A percentile compares a stretch with the other conserved stretches of the same genome.
These are phyloP conservation scores for Cliona cf. orientalis DNA, from an alignment of 37 sponge, comb jelly and placozoan species.

Conservation along the genomic window DNA sequence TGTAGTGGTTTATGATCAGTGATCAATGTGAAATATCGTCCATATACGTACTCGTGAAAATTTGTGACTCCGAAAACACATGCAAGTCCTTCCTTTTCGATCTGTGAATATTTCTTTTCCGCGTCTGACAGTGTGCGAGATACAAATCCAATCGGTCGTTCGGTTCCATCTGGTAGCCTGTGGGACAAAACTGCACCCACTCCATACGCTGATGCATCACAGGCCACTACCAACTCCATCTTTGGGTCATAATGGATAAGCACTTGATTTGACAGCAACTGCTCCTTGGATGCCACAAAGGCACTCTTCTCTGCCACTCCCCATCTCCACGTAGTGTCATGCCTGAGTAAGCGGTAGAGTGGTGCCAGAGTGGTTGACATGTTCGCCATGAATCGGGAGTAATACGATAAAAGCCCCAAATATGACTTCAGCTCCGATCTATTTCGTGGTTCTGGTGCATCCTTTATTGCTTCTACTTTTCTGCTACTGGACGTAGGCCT, in stretches of 20 bases:
- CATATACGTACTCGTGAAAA: constrained; percentile 4
- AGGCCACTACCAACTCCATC: constrained; percentile 14
- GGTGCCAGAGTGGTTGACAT: constrained; percentile 20
- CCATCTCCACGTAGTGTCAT: constrained; percentile 14
- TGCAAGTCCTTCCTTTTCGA: constrained; percentile 29
- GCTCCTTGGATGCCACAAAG: constrained; percentile 18
- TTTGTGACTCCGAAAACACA: constrained; percentile 15
- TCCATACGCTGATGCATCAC: constrained; percentile 48
- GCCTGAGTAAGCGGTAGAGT: constrained; percentile 17
- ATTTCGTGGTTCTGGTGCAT: constrained; percentile 24
- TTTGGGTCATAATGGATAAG: constrained; percentile 17
- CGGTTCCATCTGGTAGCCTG: constrained; percentile 2
- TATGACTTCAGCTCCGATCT: constrained; percentile 26
- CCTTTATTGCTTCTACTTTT: constrained; percentile 27
- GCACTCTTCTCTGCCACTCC: background rate
- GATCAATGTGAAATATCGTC: constrained; percentile 4
- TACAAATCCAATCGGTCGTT: constrained; percentile 15
- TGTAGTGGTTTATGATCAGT: too few species aligned
- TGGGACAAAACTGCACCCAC: too few species aligned
- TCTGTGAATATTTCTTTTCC: too few species aligned
- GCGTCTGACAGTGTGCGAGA: constrained; percentile 39
- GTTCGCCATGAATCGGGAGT: constrained; percentile 29
- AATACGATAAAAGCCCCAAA: constrained; percentile 45
- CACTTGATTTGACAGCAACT: constrained; percentile 13
- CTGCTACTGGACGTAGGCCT: constrained; percentile 23